Evolutionary conservation across 2,113 vertebrate species (phyloP), one percentile per base, ranked within the genome.

Genomic region (Cryptomyrus ogoouensis): DNA sequence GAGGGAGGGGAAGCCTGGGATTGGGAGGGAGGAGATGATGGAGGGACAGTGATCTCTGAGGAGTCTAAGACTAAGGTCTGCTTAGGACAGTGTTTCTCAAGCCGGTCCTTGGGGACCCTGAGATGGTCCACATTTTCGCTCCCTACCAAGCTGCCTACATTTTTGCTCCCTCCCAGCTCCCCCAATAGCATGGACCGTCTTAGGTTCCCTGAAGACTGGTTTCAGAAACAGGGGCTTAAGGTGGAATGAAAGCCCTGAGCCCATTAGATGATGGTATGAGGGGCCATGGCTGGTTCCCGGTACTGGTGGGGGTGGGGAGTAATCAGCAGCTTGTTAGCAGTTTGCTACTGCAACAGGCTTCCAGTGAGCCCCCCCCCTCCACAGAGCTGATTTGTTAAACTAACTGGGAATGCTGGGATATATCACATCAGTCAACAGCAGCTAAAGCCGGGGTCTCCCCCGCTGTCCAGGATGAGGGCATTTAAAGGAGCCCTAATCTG

Each of bases 381-480:
- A 49, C 31, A 8, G 62, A 13, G 74, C 24, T 31, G 87, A 53
- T 83, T 70, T 84, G 70, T 88, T 89, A 88, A 85, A 62, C 52
- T 49, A 80, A 90, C 56, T 52, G 44, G 3, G 52, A 46, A 84
- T 62, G 89, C 88, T 84, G 77, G 52, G 52, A 31, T 44, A 88
- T 47, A 42, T 88, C 90, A 90, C 31, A 24, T 88, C 90, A 88
- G 50, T 88, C 86, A 90, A 35, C 56, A 46, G 21, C 58, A 89
- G 27, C 49, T 86, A 58, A 46, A 31, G 84, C 27, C 8, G 0
- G 5, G 4, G 13, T 31, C 39, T 35, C 35, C 46, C 62, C 89
- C 12, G 39, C 83, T 53, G 56, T 85, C 42, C 19, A 9, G 62
- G n/a, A 13, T 70, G 27, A 70, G 27, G 3, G 50, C 83, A 90